A percentile compares a stretch with the other conserved stretches of the same genome.
These are phyloP conservation scores for Camptogramma bilineatum DNA, from an alignment of 2,888 invertebrate genomes.

Conservation along the genomic window DNA sequence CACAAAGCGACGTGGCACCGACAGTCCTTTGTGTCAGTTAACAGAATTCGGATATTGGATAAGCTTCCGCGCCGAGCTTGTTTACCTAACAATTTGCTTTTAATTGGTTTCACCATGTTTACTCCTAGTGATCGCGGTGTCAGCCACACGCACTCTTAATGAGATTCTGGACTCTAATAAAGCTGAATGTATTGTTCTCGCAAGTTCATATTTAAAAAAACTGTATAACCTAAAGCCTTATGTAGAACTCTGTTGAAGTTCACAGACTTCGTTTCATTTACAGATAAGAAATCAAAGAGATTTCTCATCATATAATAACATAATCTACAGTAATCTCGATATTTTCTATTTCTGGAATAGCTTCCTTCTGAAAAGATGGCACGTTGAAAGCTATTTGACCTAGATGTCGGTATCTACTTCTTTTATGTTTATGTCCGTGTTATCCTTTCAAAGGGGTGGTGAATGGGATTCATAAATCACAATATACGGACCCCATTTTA, in stretches of 20 bases:
- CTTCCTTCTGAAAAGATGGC: conserved; percentile 25
- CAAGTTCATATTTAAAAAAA: conserved; percentile 3
- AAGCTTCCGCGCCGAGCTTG: conserved; percentile 65
- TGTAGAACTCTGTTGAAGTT: neutral
- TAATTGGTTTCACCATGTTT: conserved; percentile 69
- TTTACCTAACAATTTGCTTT: conserved; percentile 75
- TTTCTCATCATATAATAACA: neutral
- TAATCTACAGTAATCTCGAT: neutral
- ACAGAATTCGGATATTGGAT: conserved; percentile 80
- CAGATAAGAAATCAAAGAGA: neutral
- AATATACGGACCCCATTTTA: conserved; percentile 31
- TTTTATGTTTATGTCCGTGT: conserved; percentile 26
- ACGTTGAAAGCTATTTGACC: conserved; percentile 38
- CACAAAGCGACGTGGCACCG: conserved; percentile 68
- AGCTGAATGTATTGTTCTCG: conserved; percentile 9
- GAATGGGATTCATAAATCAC: conserved; percentile 41
- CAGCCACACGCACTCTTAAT: conserved; percentile 25
- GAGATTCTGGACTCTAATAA: conserved; percentile 23
- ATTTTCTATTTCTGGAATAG: conserved; percentile 27
- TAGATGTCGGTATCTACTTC: conserved; percentile 27
- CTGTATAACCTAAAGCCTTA: neutral
- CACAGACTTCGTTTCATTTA: neutral
- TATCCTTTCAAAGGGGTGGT: conserved; percentile 36
- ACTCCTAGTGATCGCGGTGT: conserved; percentile 32
- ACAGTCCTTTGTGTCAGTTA: conserved; percentile 76